These are phyloP conservation scores for Seriola quinqueradiata DNA, from an alignment of 2,113 vertebrate genomes.

Conservation along the genomic window DNA sequence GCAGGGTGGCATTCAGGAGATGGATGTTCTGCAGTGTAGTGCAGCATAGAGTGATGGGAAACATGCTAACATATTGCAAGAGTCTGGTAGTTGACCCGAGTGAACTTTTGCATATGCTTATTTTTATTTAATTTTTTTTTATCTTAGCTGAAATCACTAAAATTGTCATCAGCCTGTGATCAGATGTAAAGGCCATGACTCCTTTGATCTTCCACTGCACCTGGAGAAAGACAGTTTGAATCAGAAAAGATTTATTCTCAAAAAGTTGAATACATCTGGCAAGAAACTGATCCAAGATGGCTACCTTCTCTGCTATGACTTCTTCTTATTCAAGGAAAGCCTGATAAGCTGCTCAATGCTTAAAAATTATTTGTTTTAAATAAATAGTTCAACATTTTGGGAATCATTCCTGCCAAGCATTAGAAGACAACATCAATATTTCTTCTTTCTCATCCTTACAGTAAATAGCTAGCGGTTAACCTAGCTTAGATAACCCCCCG, in stretches of 20 bases:
- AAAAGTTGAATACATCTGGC: slow-evolving; percentile 26
- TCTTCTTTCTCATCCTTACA: not conserved
- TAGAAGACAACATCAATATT: not conserved
- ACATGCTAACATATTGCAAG: slow-evolving; percentile 30
- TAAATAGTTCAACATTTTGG: not conserved
- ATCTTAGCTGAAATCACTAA: not conserved
- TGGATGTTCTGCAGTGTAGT: slow-evolving; percentile 49
- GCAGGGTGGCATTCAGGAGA: slow-evolving; percentile 50
- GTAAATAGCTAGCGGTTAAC: not conserved
- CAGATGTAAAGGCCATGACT: slow-evolving; percentile 6
- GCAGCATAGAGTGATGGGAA: slow-evolving; percentile 59
- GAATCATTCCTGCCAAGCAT: not conserved
- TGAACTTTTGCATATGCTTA: slow-evolving; percentile 31
- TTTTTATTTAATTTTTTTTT: slow-evolving; percentile 12
- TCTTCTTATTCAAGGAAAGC: not conserved
- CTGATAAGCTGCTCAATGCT: not conserved
- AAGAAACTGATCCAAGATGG: not conserved
- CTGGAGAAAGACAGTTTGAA: slow-evolving; percentile 1
- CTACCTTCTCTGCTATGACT: not conserved
- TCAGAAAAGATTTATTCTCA: slow-evolving; percentile 12
- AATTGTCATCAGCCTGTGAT: slow-evolving; percentile 44
- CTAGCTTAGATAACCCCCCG: not conserved
- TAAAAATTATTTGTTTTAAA: not conserved
- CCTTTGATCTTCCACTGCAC: slow-evolving; percentile 45
- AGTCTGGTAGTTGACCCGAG: slow-evolving; percentile 35